Base-by-base conservation (phyloP, 2,888 invertebrate species). In the Hypselothyrea guttata region DNA sequence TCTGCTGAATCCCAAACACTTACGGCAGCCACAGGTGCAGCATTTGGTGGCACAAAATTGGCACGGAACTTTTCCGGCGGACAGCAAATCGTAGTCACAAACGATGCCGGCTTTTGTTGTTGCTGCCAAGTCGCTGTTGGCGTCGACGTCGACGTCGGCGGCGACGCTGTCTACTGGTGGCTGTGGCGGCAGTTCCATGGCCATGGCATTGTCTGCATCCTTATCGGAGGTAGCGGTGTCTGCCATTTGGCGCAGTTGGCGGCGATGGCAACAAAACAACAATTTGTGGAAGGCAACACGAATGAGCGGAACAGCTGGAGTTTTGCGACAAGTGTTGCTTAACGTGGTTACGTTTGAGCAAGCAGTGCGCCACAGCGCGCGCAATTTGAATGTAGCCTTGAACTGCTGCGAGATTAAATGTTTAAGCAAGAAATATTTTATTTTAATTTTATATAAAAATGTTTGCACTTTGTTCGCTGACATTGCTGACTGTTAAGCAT, bases 1-100 rank as follows among this genome's bases (percentile, higher is more conserved):
- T 11, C 9, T 33, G 11, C 11, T 1, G 8, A 35, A 15, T 15
- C 3, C 1, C 2, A 35, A 7, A 5, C 5, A 70, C 79, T 64
- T 67, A 75, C 79, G 37, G 38, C 73, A 75, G 40, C 41, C 48
- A 53, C 63, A 75, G 38, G 46, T 63, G 70, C 58, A 61, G n/a
- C 7, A 16, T 18, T 48, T 18, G n/a, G 11, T 45, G 18, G 13
- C 15, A 28, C 66, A 56, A 18, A 44, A 56, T 9, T 53, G 30
- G 18, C 66, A 52, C 52, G 59, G 69, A 54, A 54, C 58, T 47
- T 68, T 40, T 15, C 16, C 44, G 4, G 49, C 22, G 7, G 7
- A 40, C 41, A 33, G n/a, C 12, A 9, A 16, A 11, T n/a, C 2
- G 16, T 30, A 30, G n/a, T 51, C 49, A 27, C 41, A 30, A 15